Evolutionary conservation across 1,140 invertebrate species (phyloP).

Genomic region (Pinna nobilis): DNA sequence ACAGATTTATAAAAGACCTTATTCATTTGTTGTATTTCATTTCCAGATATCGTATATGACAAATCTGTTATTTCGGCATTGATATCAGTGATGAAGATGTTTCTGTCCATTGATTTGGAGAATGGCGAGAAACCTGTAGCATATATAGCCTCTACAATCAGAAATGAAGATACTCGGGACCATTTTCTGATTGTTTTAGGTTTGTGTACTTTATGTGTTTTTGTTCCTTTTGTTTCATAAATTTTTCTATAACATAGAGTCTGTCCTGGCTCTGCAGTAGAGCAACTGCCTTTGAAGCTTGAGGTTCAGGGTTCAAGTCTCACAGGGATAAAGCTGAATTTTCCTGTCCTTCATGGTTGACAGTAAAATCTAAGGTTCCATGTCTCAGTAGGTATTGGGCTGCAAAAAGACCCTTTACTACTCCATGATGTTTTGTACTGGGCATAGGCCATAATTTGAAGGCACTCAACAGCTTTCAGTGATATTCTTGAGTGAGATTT

Average conservation of each 20-base stretch:
- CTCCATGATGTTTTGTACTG: too few relatives aligned
- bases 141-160: slow-evolving; percentile 67
- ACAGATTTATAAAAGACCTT: neutral
- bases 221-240: neutral
- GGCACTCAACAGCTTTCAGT: too few relatives aligned
- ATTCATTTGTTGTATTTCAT: slow-evolving; percentile 7
- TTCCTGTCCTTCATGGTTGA: too few relatives aligned
- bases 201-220: slow-evolving; percentile 35
- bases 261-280: neutral
- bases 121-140: slow-evolving; percentile 44
- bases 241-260: too few relatives aligned
- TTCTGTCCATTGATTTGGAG: slow-evolving; percentile 43
- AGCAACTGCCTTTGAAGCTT: neutral
- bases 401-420: too few relatives aligned
- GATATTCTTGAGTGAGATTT: too few relatives aligned
- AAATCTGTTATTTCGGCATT: slow-evolving; percentile 62
- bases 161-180: slow-evolving; percentile 69
- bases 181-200: slow-evolving; percentile 65
- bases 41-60: slow-evolving; percentile 70
- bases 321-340: neutral
- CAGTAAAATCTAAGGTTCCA: too few relatives aligned
- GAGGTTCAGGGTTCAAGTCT: neutral
- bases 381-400: too few relatives aligned
- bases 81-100: slow-evolving; percentile 53
- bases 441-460: too few relatives aligned